Evolutionary conservation across 2,113 vertebrate genomes (phyloP).

Genomic region (zebrafish (Danio rerio)): DNA sequence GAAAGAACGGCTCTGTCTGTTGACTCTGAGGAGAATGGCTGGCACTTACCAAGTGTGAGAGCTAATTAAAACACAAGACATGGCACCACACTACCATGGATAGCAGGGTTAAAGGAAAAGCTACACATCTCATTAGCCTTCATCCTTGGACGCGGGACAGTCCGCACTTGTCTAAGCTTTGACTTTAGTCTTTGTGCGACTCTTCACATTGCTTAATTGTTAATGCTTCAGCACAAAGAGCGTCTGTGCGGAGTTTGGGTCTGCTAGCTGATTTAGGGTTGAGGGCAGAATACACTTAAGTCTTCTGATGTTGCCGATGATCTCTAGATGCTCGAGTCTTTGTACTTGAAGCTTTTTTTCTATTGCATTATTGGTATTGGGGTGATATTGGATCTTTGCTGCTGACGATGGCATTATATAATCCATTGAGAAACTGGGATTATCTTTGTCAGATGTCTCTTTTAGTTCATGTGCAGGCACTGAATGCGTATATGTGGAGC

Average conservation of each 20-base stretch:
- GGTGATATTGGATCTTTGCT: constrained; percentile 7
- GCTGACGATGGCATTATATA: not conserved
- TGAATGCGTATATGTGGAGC: not conserved
- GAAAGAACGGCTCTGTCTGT: constrained; percentile 32
- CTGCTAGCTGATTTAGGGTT: constrained; percentile 35
- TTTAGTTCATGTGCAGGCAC: not conserved
- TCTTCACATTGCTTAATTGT: constrained; percentile 42
- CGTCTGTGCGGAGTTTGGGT: constrained; percentile 37
- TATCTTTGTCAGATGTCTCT: not conserved
- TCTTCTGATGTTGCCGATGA: constrained; percentile 20
- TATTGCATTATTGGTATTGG: constrained; percentile 4
- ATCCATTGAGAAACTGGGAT: constrained; percentile 23
- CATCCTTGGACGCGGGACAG: constrained; percentile 16
- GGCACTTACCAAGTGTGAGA: constrained; percentile 25
- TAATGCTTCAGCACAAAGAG: constrained; percentile 37
- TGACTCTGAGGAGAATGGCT: constrained; percentile 40
- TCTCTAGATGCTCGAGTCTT: not conserved
- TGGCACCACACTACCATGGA: constrained; percentile 13
- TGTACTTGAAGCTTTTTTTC: not conserved
- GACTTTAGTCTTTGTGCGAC: constrained; percentile 33
- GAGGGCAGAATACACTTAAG: not conserved
- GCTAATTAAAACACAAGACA: constrained; percentile 51
- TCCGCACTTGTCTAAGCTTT: constrained; percentile 32
- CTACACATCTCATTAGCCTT: constrained; percentile 45
- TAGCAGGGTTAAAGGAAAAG: not conserved